A percentile compares a stretch with the other conserved stretches of the same genome.
phyloP scores from a whole-genome alignment of 2,797 vertebrate genomes.

The Galago senegalensis region DNA sequence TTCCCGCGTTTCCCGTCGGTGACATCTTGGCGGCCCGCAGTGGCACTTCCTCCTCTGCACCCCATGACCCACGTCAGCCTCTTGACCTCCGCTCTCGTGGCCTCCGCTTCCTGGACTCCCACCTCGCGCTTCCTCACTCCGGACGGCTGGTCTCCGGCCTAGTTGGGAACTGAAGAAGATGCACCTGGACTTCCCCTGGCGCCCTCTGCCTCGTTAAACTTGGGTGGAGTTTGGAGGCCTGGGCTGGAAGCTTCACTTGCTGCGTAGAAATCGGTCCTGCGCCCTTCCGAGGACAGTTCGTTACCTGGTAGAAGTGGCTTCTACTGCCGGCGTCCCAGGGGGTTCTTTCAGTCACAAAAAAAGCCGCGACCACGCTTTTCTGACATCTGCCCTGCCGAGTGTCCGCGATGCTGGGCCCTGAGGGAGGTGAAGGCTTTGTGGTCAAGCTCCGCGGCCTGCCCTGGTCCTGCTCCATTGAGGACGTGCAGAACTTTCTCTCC shows the following conservation, averaged over 20 bases:
- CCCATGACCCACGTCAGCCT: conserved; percentile 78
- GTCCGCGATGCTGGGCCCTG: background rate
- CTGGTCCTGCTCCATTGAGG: background rate
- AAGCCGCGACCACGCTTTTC: background rate
- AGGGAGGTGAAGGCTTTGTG: background rate
- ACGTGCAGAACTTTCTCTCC: background rate
- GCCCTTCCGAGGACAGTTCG: background rate
- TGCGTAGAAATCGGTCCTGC: conserved; percentile 39
- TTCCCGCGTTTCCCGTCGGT: conserved; percentile 75
- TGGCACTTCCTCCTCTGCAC: conserved; percentile 74
- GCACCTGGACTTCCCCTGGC: conserved; percentile 50
- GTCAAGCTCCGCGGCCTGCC: background rate
- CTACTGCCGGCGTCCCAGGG: too few species aligned
- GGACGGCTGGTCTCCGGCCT: background rate
- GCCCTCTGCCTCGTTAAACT: conserved; percentile 55
- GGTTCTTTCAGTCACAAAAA: background rate
- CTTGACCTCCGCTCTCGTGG: conserved; percentile 72
- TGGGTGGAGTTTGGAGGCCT: conserved; percentile 46
- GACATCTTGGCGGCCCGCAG: conserved; percentile 75
- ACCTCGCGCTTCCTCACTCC: background rate
- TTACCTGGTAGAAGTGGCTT: too few species aligned
- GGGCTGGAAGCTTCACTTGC: background rate
- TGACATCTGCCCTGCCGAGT: background rate
- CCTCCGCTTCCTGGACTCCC: conserved; percentile 64
- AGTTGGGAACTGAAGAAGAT: conserved; percentile 69